phyloP scores from a whole-genome alignment of 2,888 invertebrate species.

The Apotomis capreana region DNA sequence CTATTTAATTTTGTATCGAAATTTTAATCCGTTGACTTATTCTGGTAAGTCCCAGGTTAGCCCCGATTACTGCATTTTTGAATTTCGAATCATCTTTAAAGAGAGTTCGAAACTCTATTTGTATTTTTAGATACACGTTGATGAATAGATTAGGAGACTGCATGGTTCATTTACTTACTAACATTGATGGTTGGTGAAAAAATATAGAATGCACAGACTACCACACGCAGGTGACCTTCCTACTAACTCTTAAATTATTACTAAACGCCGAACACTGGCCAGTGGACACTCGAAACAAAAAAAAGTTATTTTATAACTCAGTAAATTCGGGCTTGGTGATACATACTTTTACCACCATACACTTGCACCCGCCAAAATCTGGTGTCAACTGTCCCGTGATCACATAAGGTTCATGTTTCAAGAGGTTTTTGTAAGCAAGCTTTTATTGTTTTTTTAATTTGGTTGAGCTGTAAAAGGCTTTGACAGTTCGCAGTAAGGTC shows the following conservation, averaged over 20 bases:
- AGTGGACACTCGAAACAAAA: conserved; percentile 54
- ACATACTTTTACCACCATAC: conserved; percentile 58
- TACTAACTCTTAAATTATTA: conserved; percentile 48
- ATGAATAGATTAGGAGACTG: no score
- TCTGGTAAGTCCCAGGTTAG: no score
- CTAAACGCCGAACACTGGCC: conserved; percentile 52
- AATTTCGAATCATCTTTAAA: no score
- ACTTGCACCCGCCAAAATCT: background rate
- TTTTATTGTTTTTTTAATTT: conserved; percentile 44
- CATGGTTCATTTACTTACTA: no score
- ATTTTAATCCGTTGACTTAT: no score
- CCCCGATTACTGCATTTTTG: no score
- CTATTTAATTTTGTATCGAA: no score
- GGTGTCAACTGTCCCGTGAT: conserved; percentile 30
- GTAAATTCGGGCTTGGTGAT: conserved; percentile 75
- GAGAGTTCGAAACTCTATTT: no score
- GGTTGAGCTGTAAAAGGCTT: conserved; percentile 67
- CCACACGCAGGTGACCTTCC: conserved; percentile 38
- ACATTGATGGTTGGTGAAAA: background rate
- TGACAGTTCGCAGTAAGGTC: conserved; percentile 81
- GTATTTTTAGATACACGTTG: no score
- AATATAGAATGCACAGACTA: conserved; percentile 16
- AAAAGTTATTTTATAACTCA: conserved; percentile 74
- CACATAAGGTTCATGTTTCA: conserved; percentile 47
- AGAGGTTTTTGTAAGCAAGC: conserved; percentile 1